These are phyloP conservation scores for Dromococcyx pavoninus DNA, from an alignment of 2,797 vertebrate species.

Conservation along the genomic window DNA sequence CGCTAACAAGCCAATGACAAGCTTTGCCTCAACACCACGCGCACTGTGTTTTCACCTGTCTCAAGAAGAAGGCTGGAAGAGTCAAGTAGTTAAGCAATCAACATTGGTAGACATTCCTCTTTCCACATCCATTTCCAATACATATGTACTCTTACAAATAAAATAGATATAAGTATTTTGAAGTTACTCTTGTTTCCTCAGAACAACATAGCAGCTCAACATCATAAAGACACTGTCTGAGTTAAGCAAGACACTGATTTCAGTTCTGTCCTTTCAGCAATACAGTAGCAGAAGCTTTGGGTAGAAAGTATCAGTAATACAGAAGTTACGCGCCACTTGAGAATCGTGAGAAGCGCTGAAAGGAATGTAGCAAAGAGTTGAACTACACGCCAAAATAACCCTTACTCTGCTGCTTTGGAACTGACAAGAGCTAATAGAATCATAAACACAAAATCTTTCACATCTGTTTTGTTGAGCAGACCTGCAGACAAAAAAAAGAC, in stretches of 20 bases:
- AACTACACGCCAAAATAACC: neutral
- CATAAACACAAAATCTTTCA: neutral
- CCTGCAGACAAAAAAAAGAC: neutral
- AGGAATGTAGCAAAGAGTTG: neutral
- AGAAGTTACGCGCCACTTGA: neutral
- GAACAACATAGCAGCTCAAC: neutral
- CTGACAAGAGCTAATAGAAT: neutral
- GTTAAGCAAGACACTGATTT: neutral
- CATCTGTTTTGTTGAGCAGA: neutral
- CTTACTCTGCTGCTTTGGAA: neutral
- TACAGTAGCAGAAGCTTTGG: neutral
- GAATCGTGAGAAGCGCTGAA: neutral
- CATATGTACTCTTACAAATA: fast-evolving
- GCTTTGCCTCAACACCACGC: neutral
- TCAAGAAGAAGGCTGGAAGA: neutral
- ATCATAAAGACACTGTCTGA: neutral
- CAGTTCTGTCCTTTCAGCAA: neutral
- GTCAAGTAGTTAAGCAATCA: neutral
- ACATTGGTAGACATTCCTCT: neutral
- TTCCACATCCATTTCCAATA: neutral
- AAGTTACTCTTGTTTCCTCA: neutral
- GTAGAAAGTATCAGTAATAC: neutral
- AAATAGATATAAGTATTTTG: neutral
- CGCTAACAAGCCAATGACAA: neutral
- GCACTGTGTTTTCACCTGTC: neutral